Conservation (phyloP, 2,113 vertebrate genomes). For the Dromas ardeola region DNA sequence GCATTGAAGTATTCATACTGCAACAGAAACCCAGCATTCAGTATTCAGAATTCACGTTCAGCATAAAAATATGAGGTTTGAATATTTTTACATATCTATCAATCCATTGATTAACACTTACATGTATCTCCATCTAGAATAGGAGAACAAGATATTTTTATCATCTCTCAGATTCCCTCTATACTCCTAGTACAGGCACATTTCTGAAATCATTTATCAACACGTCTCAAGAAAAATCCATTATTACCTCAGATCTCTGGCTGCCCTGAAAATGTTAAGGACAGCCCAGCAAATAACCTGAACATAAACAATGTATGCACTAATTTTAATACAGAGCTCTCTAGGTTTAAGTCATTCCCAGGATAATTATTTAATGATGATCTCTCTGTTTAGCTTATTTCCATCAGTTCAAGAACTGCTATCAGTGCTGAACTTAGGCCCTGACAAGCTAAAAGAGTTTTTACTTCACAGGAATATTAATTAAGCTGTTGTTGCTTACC, state of each 20-base stretch:
- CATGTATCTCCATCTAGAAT: not conserved
- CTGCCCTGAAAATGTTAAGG: not conserved
- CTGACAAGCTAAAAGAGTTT: not conserved
- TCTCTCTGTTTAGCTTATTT: not conserved
- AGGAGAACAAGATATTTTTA: not conserved
- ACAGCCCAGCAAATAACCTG: not conserved
- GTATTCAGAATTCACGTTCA: not conserved
- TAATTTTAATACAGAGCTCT: not conserved
- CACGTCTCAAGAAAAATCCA: not conserved
- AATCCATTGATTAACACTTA: not conserved
- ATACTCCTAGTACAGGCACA: not conserved
- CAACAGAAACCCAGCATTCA: slow-evolving; percentile 53
- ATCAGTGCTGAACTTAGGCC: not conserved
- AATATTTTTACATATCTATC: not conserved
- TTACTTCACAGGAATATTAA: not conserved
- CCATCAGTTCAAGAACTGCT: not conserved
- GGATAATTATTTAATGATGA: not conserved
- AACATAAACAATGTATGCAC: not conserved
- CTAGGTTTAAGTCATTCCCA: not conserved
- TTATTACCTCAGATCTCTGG: not conserved
- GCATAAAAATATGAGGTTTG: not conserved
- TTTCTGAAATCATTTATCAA: not conserved
- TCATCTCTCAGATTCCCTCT: not conserved
- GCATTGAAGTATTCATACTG: slow-evolving; percentile 99
- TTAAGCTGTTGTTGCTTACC: not conserved